phyloP scores from a whole-genome alignment of 2,113 vertebrate genomes.

The Sciurus niger region DNA sequence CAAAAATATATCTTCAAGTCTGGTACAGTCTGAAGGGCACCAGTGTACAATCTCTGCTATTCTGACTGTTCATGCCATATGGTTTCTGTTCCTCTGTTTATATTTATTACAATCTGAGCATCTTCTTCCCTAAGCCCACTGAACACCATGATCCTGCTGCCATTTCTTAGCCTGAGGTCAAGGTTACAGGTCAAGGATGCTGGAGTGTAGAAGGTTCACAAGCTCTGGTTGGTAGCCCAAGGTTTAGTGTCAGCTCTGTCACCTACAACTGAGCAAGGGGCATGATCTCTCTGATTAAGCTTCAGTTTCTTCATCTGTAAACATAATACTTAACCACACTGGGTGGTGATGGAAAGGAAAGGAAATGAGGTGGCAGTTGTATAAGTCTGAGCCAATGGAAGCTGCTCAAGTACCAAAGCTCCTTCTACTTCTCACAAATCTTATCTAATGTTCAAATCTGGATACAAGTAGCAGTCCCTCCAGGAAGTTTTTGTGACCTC shows the following conservation, averaged over 20 bases:
- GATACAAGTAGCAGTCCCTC: not conserved
- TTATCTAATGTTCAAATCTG: not conserved
- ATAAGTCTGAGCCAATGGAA: not conserved
- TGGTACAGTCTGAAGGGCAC: not conserved
- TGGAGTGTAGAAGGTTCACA: not conserved
- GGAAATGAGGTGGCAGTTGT: not conserved
- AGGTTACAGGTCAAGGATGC: not conserved
- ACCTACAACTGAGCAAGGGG: not conserved
- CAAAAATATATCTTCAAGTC: not conserved
- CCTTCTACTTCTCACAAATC: not conserved
- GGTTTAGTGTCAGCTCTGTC: not conserved
- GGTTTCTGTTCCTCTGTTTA: not conserved
- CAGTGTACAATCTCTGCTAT: accelerated
- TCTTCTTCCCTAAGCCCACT: not conserved
- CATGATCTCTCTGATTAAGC: not conserved
- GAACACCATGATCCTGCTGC: not conserved
- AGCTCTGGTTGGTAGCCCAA: not conserved
- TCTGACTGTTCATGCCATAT: not conserved
- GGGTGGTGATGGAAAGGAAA: not conserved
- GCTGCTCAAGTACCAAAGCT: not conserved
- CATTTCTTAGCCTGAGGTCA: not conserved
- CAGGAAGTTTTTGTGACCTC: not conserved
- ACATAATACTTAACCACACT: not conserved
- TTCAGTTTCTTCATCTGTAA: not conserved
- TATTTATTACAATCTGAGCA: not conserved